phyloP scores from a whole-genome alignment of 2,888 invertebrate species.

The Euzophera pinguis region DNA sequence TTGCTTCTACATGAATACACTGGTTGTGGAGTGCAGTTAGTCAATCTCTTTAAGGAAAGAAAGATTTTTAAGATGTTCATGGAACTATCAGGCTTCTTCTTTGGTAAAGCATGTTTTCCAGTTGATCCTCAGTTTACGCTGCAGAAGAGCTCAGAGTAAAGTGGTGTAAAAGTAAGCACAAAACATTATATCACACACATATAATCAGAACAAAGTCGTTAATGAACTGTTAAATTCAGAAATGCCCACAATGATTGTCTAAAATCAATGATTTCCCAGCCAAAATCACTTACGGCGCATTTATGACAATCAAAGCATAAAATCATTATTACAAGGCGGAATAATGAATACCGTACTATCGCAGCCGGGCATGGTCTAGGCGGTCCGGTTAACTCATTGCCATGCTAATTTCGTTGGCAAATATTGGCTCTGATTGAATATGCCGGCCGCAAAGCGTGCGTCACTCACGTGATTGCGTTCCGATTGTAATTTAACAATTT shows the following conservation, averaged over 20 bases:
- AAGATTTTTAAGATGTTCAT: too few species aligned
- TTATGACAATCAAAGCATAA: not conserved
- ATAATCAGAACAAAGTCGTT: not conserved
- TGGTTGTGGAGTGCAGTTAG: too few species aligned
- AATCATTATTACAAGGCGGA: not conserved
- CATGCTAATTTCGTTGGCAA: constrained; percentile 23
- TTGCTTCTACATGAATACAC: too few species aligned
- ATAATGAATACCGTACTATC: not conserved
- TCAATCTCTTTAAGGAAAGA: too few species aligned
- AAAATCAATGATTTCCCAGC: not conserved
- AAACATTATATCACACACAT: too few species aligned
- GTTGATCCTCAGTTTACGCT: too few species aligned
- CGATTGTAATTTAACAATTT: constrained; percentile 16
- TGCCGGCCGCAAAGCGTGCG: not conserved
- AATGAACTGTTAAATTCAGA: not conserved
- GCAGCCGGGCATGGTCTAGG: not conserved
- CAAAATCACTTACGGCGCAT: not conserved
- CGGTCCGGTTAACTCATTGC: constrained; percentile 20
- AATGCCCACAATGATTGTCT: not conserved
- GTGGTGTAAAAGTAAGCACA: too few species aligned
- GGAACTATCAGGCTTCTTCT: too few species aligned
- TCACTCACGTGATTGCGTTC: not conserved
- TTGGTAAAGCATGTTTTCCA: too few species aligned
- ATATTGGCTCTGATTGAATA: constrained; percentile 21
- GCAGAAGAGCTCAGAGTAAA: too few species aligned